Conservation (phyloP, 2,888 invertebrate species). For the Clusia tigrina region DNA sequence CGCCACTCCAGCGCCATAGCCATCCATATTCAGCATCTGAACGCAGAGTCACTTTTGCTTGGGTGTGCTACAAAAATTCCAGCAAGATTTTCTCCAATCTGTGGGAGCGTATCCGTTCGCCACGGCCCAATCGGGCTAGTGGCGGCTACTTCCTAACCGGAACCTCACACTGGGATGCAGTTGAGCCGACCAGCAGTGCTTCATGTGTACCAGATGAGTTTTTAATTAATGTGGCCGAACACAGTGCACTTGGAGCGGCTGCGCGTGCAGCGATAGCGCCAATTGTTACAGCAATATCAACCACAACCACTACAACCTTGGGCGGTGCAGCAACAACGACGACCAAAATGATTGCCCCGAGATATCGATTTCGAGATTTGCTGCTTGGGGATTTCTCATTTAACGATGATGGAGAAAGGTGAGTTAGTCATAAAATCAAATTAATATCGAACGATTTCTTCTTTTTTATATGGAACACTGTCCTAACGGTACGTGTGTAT, state of each 20-base stretch:
- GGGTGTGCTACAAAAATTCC: not conserved
- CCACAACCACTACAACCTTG: constrained; percentile 33
- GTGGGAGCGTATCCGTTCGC: constrained; percentile 64
- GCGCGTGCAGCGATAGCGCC: constrained; percentile 23
- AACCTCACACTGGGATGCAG: constrained; percentile 48
- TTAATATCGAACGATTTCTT: no score
- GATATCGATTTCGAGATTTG: constrained; percentile 79
- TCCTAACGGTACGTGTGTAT: no score
- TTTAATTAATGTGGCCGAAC: constrained; percentile 57
- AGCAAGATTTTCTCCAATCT: constrained; percentile 60
- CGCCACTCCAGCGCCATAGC: not conserved
- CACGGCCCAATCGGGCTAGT: constrained; percentile 65
- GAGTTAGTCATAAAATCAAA: no score
- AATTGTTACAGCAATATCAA: constrained; percentile 27
- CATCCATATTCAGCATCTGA: not conserved
- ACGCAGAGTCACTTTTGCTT: no score
- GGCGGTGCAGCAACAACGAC: constrained; percentile 35
- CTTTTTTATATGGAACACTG: no score
- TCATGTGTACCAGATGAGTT: constrained; percentile 48
- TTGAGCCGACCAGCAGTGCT: constrained; percentile 40
- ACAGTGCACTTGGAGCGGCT: constrained; percentile 39
- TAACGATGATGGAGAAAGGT: constrained; percentile 83
- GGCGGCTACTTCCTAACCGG: constrained; percentile 60
- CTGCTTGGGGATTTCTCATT: constrained; percentile 80
- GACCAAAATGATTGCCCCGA: constrained; percentile 66